Evolutionary conservation across 2,888 invertebrate genomes (phyloP).

Genomic region (Deilephila elpenor): DNA sequence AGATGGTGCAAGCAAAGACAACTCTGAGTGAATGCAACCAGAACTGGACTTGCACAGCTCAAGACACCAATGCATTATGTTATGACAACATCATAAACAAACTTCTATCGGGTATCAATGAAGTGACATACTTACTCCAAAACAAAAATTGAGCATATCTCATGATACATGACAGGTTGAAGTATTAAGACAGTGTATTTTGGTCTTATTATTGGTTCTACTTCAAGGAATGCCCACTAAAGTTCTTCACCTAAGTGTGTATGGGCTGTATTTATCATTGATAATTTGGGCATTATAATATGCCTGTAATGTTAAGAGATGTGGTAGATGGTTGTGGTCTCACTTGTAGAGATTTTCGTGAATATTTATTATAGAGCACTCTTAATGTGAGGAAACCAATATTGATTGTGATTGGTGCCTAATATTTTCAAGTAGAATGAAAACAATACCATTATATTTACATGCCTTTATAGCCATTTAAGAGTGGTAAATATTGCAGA

Average conservation of each 20-base stretch:
- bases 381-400: slow-evolving; percentile 18
- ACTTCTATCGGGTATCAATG: slow-evolving; percentile 69
- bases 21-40: slow-evolving; percentile 60
- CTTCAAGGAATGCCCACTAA: neutral
- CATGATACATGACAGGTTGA: neutral
- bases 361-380: neutral
- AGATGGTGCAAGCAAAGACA: slow-evolving; percentile 73
- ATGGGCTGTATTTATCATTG: slow-evolving; percentile 2
- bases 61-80: slow-evolving; percentile 50
- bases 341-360: neutral
- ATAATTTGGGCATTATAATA: neutral
- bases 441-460: neutral
- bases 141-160: slow-evolving; percentile 56
- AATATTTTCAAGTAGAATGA: neutral
- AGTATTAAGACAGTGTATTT: slow-evolving; percentile 14
- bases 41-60: slow-evolving; percentile 50
- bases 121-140: slow-evolving; percentile 69
- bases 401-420: slow-evolving; percentile 24
- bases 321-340: neutral
- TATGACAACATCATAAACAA: slow-evolving; percentile 70
- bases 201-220: slow-evolving; percentile 3
- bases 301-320: slow-evolving; percentile 7
- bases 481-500: too few species aligned
- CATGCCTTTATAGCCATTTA: neutral
- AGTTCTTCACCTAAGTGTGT: slow-evolving; percentile 8